Conservation (phyloP, 2,113 vertebrate genomes). For the Rhinolophus ferrumequinum region DNA sequence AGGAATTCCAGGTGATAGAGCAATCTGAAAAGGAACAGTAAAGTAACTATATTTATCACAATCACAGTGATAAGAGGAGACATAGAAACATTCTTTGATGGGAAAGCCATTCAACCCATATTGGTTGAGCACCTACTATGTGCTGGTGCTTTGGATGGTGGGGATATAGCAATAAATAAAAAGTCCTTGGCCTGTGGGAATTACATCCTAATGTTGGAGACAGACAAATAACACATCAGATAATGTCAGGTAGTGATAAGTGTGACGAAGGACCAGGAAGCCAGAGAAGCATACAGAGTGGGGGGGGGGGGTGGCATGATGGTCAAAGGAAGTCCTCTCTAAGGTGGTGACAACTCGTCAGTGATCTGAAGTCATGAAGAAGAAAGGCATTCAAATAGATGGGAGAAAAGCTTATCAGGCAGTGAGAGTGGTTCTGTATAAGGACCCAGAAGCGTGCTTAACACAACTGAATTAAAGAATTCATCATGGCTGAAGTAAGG, state of each 20-base stretch:
- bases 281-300: not conserved
- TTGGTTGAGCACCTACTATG: not conserved
- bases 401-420: accelerated
- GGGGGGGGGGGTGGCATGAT: not conserved
- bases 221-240: not conserved
- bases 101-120: not conserved
- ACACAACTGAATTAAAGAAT: not conserved
- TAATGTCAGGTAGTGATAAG: not conserved
- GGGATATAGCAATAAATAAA: not conserved
- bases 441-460: not conserved
- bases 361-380: not conserved
- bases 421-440: not conserved
- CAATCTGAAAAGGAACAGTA: not conserved
- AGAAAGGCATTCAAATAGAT: not conserved
- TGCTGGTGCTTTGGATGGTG: not conserved
- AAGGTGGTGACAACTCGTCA: not conserved
- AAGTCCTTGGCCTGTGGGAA: not conserved
- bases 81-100: not conserved
- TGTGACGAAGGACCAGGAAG: not conserved
- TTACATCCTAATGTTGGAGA: not conserved
- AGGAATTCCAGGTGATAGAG: not conserved
- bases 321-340: not conserved
- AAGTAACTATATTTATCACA: not conserved
- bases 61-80: not conserved
- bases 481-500: not conserved